Percentiles rank a stretch among this genome's conserved stretches.
phyloP scores from a whole-genome alignment of 2,113 vertebrate species.

The Pholis gunnellus region DNA sequence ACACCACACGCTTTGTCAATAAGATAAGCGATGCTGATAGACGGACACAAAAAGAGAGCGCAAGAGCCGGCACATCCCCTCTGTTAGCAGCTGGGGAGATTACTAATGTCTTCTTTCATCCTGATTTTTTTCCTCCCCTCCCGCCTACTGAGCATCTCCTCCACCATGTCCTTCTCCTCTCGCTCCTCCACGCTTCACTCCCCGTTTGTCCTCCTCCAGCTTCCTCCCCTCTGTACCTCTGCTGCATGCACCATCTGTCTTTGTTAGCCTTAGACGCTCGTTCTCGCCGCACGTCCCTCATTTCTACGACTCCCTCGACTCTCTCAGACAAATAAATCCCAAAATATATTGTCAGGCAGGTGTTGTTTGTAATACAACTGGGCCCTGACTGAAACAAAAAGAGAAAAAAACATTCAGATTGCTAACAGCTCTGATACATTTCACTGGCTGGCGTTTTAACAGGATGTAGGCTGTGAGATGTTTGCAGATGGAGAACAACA shows the following conservation, averaged over 20 bases:
- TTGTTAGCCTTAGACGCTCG: conserved; percentile 50
- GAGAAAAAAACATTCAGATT: conserved; percentile 27
- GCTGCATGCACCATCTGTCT: conserved; percentile 64
- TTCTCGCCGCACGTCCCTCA: conserved; percentile 20
- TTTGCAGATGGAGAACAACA: conserved; percentile 16
- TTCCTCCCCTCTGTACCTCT: conserved; percentile 35
- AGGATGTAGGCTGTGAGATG: neutral
- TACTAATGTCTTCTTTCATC: conserved; percentile 62
- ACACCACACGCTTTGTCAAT: conserved; percentile 66
- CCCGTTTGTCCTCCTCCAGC: conserved; percentile 30
- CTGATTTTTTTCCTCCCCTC: conserved; percentile 31
- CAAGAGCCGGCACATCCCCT: conserved; percentile 37
- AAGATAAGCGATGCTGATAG: conserved; percentile 76
- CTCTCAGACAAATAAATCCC: conserved; percentile 54
- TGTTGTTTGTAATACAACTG: conserved; percentile 60
- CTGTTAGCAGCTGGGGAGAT: conserved; percentile 70
- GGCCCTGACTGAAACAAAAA: conserved; percentile 31
- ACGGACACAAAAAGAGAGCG: conserved; percentile 42
- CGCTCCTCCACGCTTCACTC: conserved; percentile 12
- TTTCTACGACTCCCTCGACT: conserved; percentile 37
- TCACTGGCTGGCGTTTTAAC: conserved; percentile 13
- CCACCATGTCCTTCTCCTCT: conserved; percentile 22
- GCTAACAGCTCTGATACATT: conserved; percentile 36
- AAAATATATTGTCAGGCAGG: conserved; percentile 55
- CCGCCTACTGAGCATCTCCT: conserved; percentile 40